Evolutionary conservation across 2,888 invertebrate genomes (phyloP).

Genomic region (Drosophila demipolita): DNA sequence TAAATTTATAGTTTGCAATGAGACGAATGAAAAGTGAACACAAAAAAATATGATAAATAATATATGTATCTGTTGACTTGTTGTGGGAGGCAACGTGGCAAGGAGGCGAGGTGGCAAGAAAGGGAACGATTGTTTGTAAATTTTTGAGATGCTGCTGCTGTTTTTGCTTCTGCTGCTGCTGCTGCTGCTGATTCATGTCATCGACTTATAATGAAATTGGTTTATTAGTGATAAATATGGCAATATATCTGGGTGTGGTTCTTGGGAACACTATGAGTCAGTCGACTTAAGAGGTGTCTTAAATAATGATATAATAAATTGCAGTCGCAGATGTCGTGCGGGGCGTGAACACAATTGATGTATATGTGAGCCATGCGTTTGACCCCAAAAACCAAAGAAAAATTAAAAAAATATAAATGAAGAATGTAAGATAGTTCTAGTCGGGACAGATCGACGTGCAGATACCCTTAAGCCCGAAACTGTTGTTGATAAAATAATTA

Average conservation of each 20-base stretch:
- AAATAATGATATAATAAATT: conserved; percentile 46
- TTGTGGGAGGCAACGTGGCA: background rate
- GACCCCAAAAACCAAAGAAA: conserved; percentile 5
- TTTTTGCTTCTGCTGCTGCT: conserved; percentile 47
- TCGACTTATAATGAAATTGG: conserved; percentile 72
- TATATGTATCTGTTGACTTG: conserved; percentile 42
- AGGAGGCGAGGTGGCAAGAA: background rate
- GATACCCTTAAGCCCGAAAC: background rate
- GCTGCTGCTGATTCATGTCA: conserved; percentile 67
- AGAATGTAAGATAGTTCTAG: background rate
- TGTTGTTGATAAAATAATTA: background rate
- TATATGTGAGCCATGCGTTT: conserved; percentile 14
- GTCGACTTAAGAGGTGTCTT: conserved; percentile 42
- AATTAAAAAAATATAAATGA: background rate
- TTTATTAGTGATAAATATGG: conserved; percentile 74
- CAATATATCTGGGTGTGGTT: conserved; percentile 55
- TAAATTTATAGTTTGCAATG: conserved; percentile 78
- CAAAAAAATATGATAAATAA: conserved; percentile 16
- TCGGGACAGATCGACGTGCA: background rate
- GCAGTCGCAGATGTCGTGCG: conserved; percentile 18
- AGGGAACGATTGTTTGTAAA: conserved; percentile 54
- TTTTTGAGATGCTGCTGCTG: conserved; percentile 46
- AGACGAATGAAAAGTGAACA: conserved; percentile 48
- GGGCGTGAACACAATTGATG: conserved; percentile 24
- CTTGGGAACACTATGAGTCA: conserved; percentile 28